Evolutionary conservation across 2,797 vertebrate genomes (phyloP).

Genomic region (Jordanella pulchra): DNA sequence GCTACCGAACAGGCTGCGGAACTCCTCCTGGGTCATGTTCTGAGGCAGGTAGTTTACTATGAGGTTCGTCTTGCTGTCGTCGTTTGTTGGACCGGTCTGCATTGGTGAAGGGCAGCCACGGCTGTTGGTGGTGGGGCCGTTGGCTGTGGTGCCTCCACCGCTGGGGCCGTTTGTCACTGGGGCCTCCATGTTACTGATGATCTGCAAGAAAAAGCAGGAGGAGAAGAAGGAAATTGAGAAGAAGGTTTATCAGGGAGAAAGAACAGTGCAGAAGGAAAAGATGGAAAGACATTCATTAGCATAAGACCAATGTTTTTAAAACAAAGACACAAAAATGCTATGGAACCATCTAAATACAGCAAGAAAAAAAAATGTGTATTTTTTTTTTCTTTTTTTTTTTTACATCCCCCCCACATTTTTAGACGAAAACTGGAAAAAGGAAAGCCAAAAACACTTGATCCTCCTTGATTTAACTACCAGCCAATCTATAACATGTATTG

Average conservation of each 20-base stretch:
- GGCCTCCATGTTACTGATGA: conserved; percentile 99
- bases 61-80: conserved; percentile 99
- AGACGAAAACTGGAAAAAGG: not conserved
- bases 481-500: not conserved
- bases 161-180: conserved; percentile 99
- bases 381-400: not conserved
- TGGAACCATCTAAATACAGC: not conserved
- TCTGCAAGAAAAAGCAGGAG: conserved; percentile 76
- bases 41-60: conserved; percentile 99
- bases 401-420: not conserved
- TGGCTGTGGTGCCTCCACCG: conserved; percentile 88
- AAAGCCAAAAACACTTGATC: not conserved
- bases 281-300: conserved; percentile 21
- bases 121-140: conserved; percentile 97
- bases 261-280: conserved; percentile 2
- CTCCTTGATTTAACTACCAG: not conserved
- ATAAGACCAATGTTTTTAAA: not conserved
- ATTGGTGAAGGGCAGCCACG: conserved; percentile 99
- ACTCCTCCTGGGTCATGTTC: conserved; percentile 99
- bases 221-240: not conserved
- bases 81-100: conserved; percentile 94
- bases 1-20: conserved; percentile 99
- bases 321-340: not conserved
- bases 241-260: conserved; percentile 1
- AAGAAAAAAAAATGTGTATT: not conserved